Conservation (phyloP, 2,888 invertebrate species). For the Sycophila texana region DNA sequence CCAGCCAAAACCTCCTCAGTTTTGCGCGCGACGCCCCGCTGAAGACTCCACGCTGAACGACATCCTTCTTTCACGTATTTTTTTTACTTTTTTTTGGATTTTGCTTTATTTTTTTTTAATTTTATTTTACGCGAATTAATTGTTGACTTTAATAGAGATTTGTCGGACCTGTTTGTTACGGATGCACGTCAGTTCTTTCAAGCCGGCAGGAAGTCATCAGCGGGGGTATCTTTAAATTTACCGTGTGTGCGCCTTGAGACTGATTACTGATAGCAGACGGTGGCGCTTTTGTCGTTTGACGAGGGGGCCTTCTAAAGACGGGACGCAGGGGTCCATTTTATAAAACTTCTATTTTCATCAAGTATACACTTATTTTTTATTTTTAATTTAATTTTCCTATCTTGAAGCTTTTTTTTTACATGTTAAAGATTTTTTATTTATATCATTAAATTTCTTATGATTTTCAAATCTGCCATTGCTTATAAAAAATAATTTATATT, state of each 20-base stretch:
- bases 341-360: neutral
- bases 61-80: neutral
- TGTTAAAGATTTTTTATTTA: neutral
- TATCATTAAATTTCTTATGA: neutral
- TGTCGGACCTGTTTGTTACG: too few species aligned
- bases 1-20: conserved; percentile 29
- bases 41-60: conserved; percentile 10
- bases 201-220: too few species aligned
- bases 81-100: neutral
- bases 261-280: too few species aligned
- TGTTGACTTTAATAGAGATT: too few species aligned
- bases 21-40: conserved; percentile 39
- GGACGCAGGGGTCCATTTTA: conserved; percentile 31
- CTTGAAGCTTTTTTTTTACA: neutral
- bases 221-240: too few species aligned
- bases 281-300: conserved; percentile 2
- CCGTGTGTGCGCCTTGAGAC: too few species aligned
- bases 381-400: conserved; percentile 27
- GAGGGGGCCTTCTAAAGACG: neutral
- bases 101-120: too few species aligned
- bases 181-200: too few species aligned
- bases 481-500: too few species aligned
- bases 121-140: too few species aligned
- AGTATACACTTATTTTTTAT: neutral
- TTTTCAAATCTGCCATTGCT: neutral